Base-by-base conservation (phyloP, 1,140 invertebrate species). In the Drosophila grimshawi region DNA sequence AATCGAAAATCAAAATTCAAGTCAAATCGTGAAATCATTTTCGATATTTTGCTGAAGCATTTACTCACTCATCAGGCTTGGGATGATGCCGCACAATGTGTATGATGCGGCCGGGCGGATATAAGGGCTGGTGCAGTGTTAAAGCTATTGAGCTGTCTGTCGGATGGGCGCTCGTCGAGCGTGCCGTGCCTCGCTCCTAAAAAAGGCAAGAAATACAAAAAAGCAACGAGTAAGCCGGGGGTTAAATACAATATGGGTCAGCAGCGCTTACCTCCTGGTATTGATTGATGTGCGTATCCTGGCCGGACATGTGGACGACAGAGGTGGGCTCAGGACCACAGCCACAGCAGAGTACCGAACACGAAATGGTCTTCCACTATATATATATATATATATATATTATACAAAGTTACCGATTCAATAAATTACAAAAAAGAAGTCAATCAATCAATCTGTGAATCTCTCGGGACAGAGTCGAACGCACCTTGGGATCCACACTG, bases 1-100 rank as follows among this genome's bases (percentile, higher is more conserved):
- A 62, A 11, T 33, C 48, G 27, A 48, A 56, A 57, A 5, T 35
- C n/a, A 4, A 57, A 66, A 30, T 11, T 3, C 19, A 35, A 49
- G 35, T 48, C 8, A 10, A 27, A 60, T 5, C 11, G 32, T 6
- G 5, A 45, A 45, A 45, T 32, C 3, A 57, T 55, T 35, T n/a
- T 30, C 41, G n/a, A 32, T 35, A 53, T 39, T 7, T 27, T n/a
- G 41, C 6, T 8, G 8, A 37, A 6, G 35, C 11, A 29, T 39
- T 68, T 73, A 96, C 96, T 95, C 93, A 97, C 97, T 96, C 95
- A 85, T 95, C 95, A 85, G 95, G 95, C 61, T 95, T 96, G 19
- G 97, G 96, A 94, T 98, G 97, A 93, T 97, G 97, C 57, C 97
- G 93, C 49, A 98, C 97, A 35, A 98, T 95, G 90, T 98, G 97